phyloP scores from a whole-genome alignment of 2,888 invertebrate genomes.

The Drosophila anceps region DNA sequence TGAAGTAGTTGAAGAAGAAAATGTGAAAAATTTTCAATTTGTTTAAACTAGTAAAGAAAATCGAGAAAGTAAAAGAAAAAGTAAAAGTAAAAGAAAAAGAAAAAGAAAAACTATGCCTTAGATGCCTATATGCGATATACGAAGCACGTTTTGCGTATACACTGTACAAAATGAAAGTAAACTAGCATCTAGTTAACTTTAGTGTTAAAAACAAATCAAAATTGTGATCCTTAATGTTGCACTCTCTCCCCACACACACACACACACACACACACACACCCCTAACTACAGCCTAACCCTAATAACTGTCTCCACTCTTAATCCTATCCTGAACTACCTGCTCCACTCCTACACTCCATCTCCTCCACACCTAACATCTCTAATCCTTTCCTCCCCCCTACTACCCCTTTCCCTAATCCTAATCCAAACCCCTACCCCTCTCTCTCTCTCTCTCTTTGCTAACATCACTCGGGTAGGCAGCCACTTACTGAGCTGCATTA shows the following conservation, averaged over 20 bases:
- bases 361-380: background rate
- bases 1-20: background rate
- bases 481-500: background rate
- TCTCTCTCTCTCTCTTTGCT: background rate
- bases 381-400: background rate
- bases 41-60: conserved; percentile 47
- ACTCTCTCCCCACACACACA: background rate
- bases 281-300: background rate
- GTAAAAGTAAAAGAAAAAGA: conserved; percentile 6
- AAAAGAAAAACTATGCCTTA: conserved; percentile 70
- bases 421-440: background rate
- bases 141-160: conserved; percentile 68
- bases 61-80: conserved; percentile 16
- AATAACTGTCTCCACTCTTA: background rate
- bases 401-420: background rate
- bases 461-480: background rate
- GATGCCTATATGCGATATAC: conserved; percentile 75
- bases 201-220: conserved; percentile 59
- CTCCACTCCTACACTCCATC: background rate
- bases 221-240: conserved; percentile 20
- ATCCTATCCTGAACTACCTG: background rate
- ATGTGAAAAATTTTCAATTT: conserved; percentile 32
- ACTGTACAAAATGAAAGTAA: conserved; percentile 67
- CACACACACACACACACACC: background rate
- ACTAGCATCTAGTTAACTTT: conserved; percentile 73